Evolutionary conservation across 2,113 vertebrate genomes (phyloP), one percentile per base, ranked within the genome.

Genomic region (Leiothrix lutea): DNA sequence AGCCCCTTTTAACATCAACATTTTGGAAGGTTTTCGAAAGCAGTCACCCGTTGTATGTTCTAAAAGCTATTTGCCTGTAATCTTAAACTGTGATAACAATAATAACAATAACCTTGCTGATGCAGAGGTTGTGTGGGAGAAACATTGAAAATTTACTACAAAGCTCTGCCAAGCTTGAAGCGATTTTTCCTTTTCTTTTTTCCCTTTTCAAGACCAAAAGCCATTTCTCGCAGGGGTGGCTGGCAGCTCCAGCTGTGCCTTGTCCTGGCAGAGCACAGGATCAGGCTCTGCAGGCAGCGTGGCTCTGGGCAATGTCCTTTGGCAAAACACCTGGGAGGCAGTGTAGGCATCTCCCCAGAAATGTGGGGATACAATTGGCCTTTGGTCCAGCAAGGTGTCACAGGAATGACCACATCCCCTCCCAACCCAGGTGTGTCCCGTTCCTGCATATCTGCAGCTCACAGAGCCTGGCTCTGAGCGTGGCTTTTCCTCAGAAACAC

Each of bases 121-220:
- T 64, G 70, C 86, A 85, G 73, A 83, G 77, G 65, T 40, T 86
- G 83, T 57, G 75, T 94, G 89, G 92, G 91, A 95, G 92, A 88
- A 93, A 67, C 56, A 58, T 4, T 89, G 80, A 91, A 86, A 81
- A 78, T 71, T 87, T 69, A 48, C 77, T 60, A 24, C 8, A 2
- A 69, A 75, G 61, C 40, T 60, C 71, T 94, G 65, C 83, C 84
- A 78, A 91, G 48, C n/a, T 67, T 61, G 57, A 88, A 78, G 40
- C 20, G 29, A 20, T 42, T 53, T 48, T 56, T 42, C 18, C 6
- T 7, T 8, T 16, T 1, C 1, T 6, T 33, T 54, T 18, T 2
- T 6, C 8, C 26, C n/a, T 36, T 66, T 75, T 23, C 2, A 11
- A 11, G 65, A 71, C 24, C 19, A 45, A 87, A 85, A 71, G 69